Evolutionary conservation across 2,113 vertebrate genomes (phyloP).

Genomic region (Lepus europaeus): DNA sequence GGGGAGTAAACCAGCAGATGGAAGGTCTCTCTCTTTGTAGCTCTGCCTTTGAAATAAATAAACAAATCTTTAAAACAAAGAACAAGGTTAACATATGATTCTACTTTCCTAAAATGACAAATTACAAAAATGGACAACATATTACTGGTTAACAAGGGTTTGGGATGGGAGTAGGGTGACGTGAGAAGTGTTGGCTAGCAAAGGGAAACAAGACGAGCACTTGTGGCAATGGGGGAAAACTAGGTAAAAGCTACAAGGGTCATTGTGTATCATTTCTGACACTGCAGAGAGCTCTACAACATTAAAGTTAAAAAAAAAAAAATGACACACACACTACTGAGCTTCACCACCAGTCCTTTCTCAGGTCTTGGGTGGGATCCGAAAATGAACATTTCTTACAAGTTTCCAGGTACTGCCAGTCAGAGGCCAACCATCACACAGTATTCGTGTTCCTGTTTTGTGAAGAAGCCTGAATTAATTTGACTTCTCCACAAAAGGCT

Average conservation of each 20-base stretch:
- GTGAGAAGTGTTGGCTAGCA: background rate
- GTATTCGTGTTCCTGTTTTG: background rate
- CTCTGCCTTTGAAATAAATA: no score
- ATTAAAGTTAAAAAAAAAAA: background rate
- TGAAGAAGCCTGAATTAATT: background rate
- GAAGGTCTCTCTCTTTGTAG: no score
- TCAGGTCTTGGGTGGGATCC: background rate
- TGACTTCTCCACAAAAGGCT: background rate
- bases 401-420: background rate
- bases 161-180: background rate
- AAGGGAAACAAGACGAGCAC: background rate
- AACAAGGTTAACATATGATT: no score
- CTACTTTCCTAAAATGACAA: background rate
- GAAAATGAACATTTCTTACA: background rate
- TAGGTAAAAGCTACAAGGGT: background rate
- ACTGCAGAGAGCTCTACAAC: background rate
- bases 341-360: background rate
- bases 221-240: background rate
- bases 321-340: background rate
- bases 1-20: no score
- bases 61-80: no score
- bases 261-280: background rate
- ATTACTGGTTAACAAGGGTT: background rate
- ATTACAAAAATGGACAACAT: background rate
- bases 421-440: background rate